Evolutionary conservation across 2,797 vertebrate genomes (phyloP).

Genomic region (Schizopygopsis pylzovi): DNA sequence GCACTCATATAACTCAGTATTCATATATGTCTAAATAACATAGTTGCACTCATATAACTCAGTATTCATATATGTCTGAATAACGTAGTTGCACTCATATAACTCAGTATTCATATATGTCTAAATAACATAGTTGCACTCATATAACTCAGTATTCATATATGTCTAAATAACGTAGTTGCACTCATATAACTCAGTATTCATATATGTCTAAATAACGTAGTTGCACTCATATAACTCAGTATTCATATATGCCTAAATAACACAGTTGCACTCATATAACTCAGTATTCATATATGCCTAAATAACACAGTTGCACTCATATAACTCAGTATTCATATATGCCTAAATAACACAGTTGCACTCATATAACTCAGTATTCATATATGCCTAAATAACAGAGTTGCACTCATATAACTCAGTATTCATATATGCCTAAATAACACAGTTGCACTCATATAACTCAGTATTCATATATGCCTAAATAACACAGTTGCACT

Average conservation of each 20-base stretch:
- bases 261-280: background rate
- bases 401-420: background rate
- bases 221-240: background rate
- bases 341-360: background rate
- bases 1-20: background rate
- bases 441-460: background rate
- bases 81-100: background rate
- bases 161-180: background rate
- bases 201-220: background rate
- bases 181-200: background rate
- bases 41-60: background rate
- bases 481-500: background rate
- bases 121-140: background rate
- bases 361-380: background rate
- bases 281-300: background rate
- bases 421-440: background rate
- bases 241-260: background rate
- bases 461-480: background rate
- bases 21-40: background rate
- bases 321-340: background rate
- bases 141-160: background rate
- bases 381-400: background rate
- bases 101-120: background rate
- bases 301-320: background rate
- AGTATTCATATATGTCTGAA: background rate